Base-by-base conservation (phyloP, 2,797 vertebrate species). In the Cheirogaleus major region DNA sequence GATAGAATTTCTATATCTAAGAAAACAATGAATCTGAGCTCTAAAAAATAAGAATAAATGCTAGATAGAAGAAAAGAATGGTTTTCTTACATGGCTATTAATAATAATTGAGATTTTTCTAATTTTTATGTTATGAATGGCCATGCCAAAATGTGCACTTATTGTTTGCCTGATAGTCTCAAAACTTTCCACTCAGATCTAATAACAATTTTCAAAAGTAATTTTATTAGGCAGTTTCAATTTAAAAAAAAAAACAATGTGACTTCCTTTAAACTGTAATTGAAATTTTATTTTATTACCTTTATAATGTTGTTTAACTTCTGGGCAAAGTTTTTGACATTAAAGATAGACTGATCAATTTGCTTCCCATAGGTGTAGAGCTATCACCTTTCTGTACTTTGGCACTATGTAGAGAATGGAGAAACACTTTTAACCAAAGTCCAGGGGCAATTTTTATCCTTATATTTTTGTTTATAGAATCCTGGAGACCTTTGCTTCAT, bases 11-110 rank as follows among this genome's bases (percentile, higher is more conserved):
- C 67, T 55, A 55, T 35, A 91, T 35, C 22, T 41, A 95, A 86
- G 65, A 69, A 88, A 81, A 93, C 89, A 93, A 91, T 85, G 81
- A 85, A 93, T 81, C 23, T 83, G 63, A 82, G 83, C 57, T 89
- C 25, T 75, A 30, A 13, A 59, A 93, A 92, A 65, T 59, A 85
- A 63, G 45, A 45, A 50, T 59, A 80, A 80, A 87, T 41, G 0
- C 25, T 87, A 85, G 23, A 61, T 65, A 45, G 32, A 35, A 32
- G 69, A 80, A 87, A 75, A 75, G 3, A 79, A 55, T 10, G 13
- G 7, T 78, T 80, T 84, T 97, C 48, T 55, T 59, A 52, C 12
- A 75, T 89, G 25, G 38, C 52, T 90, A 45, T 84, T 86, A 90
- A 79, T 81, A 85, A 73, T 73, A 82, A 83, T 67, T 73, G 35